A percentile compares a stretch with the other conserved stretches of the same genome.
phyloP scores from a whole-genome alignment of 2,797 vertebrate species.

The Dendrocincla tyrannina region DNA sequence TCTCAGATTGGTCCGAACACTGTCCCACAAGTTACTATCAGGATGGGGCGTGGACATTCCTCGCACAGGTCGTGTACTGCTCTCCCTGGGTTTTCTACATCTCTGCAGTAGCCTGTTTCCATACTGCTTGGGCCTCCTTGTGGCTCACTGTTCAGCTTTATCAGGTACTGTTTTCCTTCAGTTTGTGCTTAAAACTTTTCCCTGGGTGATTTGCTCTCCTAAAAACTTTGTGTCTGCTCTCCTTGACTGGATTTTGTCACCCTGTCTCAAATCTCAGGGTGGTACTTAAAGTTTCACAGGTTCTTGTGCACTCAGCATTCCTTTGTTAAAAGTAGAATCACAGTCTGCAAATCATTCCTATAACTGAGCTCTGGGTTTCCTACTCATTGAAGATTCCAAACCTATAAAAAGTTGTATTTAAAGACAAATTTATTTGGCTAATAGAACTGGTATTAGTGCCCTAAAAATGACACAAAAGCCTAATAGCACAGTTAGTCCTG shows the following conservation, averaged over 20 bases:
- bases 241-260: neutral
- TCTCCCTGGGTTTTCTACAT: slow-evolving; percentile 90
- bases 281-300: neutral
- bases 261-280: neutral
- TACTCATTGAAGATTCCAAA: neutral
- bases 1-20: slow-evolving; percentile 86
- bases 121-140: slow-evolving; percentile 82
- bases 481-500: neutral
- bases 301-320: neutral
- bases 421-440: neutral
- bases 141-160: slow-evolving; percentile 86
- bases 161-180: slow-evolving; percentile 79
- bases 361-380: neutral
- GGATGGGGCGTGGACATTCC: slow-evolving; percentile 81
- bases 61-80: slow-evolving; percentile 79
- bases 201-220: neutral
- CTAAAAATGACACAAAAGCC: neutral
- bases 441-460: neutral
- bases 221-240: neutral
- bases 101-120: slow-evolving; percentile 82
- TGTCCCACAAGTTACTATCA: slow-evolving; percentile 79
- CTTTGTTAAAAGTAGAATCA: neutral
- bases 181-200: neutral
- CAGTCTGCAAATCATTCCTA: neutral
- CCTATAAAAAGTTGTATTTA: neutral